Evolutionary conservation across 2,888 invertebrate genomes (phyloP).

Genomic region (Punctoribates punctum): DNA sequence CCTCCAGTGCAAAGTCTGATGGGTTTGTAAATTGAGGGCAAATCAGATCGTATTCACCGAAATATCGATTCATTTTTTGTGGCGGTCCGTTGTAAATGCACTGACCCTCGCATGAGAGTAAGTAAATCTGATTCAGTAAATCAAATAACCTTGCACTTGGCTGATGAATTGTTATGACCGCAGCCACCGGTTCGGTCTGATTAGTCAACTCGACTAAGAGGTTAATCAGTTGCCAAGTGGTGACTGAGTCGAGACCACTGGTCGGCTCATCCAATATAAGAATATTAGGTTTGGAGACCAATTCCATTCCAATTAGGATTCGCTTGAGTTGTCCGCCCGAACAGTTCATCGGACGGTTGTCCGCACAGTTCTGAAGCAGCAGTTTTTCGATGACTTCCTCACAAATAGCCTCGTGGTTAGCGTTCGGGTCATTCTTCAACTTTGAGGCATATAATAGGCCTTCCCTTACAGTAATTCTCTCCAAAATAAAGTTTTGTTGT

Average conservation of each 20-base stretch:
- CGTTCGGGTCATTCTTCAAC: background rate
- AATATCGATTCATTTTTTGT: conserved; percentile 75
- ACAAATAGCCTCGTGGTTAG: conserved; percentile 53
- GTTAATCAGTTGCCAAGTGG: conserved; percentile 55
- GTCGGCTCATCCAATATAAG: conserved; percentile 94
- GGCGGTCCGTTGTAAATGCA: conserved; percentile 94
- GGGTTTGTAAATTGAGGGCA: conserved; percentile 96
- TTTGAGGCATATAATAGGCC: conserved; percentile 16
- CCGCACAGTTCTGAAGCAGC: conserved; percentile 70
- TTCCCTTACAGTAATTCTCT: conserved; percentile 77
- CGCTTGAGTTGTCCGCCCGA: conserved; percentile 89
- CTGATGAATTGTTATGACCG: conserved; percentile 86
- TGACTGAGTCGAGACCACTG: conserved; percentile 56
- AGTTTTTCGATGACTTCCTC: conserved; percentile 79
- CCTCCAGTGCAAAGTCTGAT: conserved; percentile 71
- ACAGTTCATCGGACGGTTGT: conserved; percentile 66
- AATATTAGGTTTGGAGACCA: conserved; percentile 83
- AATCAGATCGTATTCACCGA: conserved; percentile 71
- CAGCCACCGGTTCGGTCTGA: conserved; percentile 68
- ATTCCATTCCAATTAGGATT: conserved; percentile 80
- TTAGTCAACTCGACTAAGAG: conserved; percentile 73
- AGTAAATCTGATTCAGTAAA: conserved; percentile 66
- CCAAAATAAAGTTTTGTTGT: conserved; percentile 82
- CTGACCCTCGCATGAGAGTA: conserved; percentile 69
- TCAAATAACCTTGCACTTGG: conserved; percentile 79